These are phyloP conservation scores for Ceyx cyanopectus DNA, from an alignment of 2,113 vertebrate species.

Conservation along the genomic window DNA sequence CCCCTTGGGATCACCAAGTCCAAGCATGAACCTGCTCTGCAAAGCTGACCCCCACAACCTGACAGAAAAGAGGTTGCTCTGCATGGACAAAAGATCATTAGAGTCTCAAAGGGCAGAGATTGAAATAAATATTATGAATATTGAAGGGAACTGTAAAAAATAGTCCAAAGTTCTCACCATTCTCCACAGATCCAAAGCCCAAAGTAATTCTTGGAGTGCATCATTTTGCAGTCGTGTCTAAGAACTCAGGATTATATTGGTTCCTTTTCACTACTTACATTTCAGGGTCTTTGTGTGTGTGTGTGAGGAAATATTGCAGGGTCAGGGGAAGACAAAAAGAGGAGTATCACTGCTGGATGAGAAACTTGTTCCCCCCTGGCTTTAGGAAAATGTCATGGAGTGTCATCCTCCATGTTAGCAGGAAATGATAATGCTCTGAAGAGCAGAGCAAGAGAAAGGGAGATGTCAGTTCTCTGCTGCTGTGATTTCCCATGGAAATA, in stretches of 20 bases:
- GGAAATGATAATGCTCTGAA: neutral
- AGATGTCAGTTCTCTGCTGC: neutral
- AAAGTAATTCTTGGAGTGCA: neutral
- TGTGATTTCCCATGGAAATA: neutral
- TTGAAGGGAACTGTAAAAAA: too few relatives aligned
- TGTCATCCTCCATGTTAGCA: neutral
- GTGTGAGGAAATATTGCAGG: neutral
- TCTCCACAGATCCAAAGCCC: neutral
- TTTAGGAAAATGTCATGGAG: neutral
- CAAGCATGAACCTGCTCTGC: too few relatives aligned
- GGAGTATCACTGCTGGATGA: neutral
- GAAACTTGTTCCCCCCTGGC: neutral
- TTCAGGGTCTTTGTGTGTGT: neutral
- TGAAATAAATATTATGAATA: too few relatives aligned
- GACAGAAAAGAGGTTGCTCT: too few relatives aligned
- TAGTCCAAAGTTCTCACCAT: neutral
- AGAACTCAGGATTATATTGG: neutral
- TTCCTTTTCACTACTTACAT: neutral
- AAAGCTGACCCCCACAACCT: too few relatives aligned
- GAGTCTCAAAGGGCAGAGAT: too few relatives aligned
- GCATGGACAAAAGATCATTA: too few relatives aligned
- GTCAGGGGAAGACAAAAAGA: neutral
- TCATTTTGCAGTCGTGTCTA: neutral
- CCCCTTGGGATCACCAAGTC: too few relatives aligned
- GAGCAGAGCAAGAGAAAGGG: neutral